Conservation (phyloP, 2,888 invertebrate species). For the Lissocephala sabroskyi region DNA sequence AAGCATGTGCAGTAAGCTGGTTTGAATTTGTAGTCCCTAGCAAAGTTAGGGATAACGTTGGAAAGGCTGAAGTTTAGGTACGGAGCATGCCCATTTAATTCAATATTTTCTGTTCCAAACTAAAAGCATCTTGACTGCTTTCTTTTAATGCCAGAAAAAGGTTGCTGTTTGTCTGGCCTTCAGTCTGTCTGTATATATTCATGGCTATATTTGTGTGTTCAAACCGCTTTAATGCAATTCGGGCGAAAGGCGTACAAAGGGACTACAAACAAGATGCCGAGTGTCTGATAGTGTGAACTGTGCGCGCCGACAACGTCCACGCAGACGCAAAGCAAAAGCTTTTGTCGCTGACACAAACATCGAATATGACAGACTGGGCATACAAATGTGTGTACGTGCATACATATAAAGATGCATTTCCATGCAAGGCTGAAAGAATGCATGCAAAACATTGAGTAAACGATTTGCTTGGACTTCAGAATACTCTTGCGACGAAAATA, state of each 20-base stretch:
- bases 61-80: too few relatives aligned
- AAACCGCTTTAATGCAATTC: conserved; percentile 49
- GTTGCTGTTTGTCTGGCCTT: conserved; percentile 24
- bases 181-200: not conserved
- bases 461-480: conserved; percentile 44
- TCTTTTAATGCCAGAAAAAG: conserved; percentile 47
- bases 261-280: conserved; percentile 65
- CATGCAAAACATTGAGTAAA: conserved; percentile 58
- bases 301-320: conserved; percentile 22
- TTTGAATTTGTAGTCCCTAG: too few relatives aligned
- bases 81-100: too few relatives aligned
- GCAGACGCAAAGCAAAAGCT: conserved; percentile 38
- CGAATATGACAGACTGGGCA: conserved; percentile 53
- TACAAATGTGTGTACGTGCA: not conserved
- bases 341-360: conserved; percentile 62
- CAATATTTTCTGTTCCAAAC: too few relatives aligned
- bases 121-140: too few relatives aligned
- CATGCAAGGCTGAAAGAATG: not conserved
- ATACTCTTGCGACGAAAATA: conserved; percentile 51
- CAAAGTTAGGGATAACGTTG: too few relatives aligned
- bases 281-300: conserved; percentile 55
- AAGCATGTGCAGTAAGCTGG: too few relatives aligned
- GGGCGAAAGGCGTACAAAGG: conserved; percentile 64
- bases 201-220: conserved; percentile 22
- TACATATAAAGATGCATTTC: too few relatives aligned